These are phyloP conservation scores for Mactromeris polynyma DNA, from an alignment of 2,888 invertebrate species.

Conservation along the genomic window DNA sequence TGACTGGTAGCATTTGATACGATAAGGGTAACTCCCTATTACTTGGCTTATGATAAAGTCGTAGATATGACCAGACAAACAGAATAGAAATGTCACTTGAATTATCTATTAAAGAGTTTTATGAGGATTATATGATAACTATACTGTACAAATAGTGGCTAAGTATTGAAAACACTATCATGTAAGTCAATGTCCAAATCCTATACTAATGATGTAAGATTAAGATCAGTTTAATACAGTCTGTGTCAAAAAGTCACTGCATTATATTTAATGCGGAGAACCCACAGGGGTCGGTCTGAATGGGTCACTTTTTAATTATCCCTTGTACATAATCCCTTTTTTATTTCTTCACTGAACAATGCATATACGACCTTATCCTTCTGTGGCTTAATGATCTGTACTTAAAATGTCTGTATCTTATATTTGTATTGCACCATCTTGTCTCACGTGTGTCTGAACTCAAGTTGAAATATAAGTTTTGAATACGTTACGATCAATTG, in stretches of 20 bases:
- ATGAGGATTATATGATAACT: slow-evolving; percentile 43
- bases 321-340: background rate
- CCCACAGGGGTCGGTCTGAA: background rate
- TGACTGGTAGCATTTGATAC: slow-evolving; percentile 24
- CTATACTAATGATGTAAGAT: background rate
- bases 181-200: background rate
- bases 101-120: slow-evolving; percentile 43
- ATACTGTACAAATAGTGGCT: slow-evolving; percentile 44
- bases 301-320: background rate
- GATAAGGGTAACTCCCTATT: slow-evolving; percentile 26
- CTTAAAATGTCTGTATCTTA: background rate
- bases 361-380: background rate
- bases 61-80: slow-evolving; percentile 21
- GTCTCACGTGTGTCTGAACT: no score
- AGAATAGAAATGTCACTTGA: slow-evolving; percentile 27
- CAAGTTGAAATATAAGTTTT: no score
- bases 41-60: slow-evolving; percentile 20
- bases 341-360: background rate
- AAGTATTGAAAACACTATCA: background rate
- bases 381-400: background rate
- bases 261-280: background rate
- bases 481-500: no score
- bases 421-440: background rate
- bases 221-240: background rate
- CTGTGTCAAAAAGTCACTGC: background rate